These are phyloP conservation scores for Neoascia interrupta DNA, from an alignment of 2,888 invertebrate genomes.

Conservation along the genomic window DNA sequence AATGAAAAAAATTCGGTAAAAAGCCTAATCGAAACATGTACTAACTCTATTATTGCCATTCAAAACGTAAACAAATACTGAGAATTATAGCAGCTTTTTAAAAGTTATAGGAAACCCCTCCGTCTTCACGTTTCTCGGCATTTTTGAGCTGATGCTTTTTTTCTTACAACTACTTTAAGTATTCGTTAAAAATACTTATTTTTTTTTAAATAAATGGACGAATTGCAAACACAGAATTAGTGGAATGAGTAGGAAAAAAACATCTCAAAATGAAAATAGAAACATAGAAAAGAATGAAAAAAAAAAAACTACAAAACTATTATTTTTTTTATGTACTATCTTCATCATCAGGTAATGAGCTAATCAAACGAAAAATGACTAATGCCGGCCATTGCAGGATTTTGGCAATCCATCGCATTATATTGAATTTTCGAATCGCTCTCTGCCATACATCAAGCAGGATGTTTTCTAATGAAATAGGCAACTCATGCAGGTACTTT, in stretches of 20 bases:
- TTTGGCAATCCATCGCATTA: conserved; percentile 77
- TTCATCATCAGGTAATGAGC: conserved; percentile 76
- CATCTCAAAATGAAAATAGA: conserved; percentile 22
- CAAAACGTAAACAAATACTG: too few relatives aligned
- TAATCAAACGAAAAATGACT: conserved; percentile 77
- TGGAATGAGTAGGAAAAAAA: conserved; percentile 26
- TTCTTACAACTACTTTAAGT: conserved; percentile 50
- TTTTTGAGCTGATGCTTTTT: conserved; percentile 12
- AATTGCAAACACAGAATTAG: conserved; percentile 39
- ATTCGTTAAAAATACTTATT: conserved; percentile 22
- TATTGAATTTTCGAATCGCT: conserved; percentile 74
- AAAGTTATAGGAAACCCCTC: neutral
- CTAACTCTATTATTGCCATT: too few relatives aligned
- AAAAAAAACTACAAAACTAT: conserved; percentile 43
- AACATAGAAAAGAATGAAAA: conserved; percentile 39
- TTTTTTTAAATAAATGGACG: conserved; percentile 39
- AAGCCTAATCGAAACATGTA: too few relatives aligned
- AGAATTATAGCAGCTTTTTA: too few relatives aligned
- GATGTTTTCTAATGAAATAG: conserved; percentile 76
- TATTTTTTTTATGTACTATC: conserved; percentile 68
- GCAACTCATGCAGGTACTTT: conserved; percentile 78
- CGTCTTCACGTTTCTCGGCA: conserved; percentile 23
- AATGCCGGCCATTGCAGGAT: conserved; percentile 78
- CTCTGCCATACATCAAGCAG: conserved; percentile 76
- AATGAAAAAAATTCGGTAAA: too few relatives aligned